Conservation (phyloP, 2,888 invertebrate species). For the Fragum whitleyi region DNA sequence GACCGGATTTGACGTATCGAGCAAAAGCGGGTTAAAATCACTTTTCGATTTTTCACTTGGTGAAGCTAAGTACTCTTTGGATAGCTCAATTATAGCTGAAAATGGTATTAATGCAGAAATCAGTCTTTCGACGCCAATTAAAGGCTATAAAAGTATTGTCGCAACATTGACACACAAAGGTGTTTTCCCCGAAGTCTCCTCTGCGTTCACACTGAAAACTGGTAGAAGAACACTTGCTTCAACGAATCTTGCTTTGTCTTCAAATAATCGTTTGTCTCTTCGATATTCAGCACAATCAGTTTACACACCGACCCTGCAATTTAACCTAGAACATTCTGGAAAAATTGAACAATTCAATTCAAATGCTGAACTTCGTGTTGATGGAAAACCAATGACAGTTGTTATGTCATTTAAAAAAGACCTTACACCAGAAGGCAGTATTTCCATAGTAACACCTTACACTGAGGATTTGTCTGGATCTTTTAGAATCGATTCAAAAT, state of each 20-base stretch:
- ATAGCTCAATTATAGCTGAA: slow-evolving; percentile 24
- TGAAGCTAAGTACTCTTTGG: slow-evolving; percentile 34
- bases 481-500: slow-evolving; percentile 13
- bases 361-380: slow-evolving; percentile 36
- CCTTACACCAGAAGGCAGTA: slow-evolving; percentile 25
- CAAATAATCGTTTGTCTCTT: slow-evolving; percentile 9
- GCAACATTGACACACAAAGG: slow-evolving; percentile 41
- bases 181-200: slow-evolving; percentile 31
- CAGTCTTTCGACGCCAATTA: slow-evolving; percentile 40
- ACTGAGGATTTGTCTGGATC: slow-evolving; percentile 25
- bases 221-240: slow-evolving; percentile 45
- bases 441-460: slow-evolving; percentile 24
- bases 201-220: slow-evolving; percentile 35
- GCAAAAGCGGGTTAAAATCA: slow-evolving; percentile 23
- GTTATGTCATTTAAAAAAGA: slow-evolving; percentile 27
- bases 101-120: slow-evolving; percentile 24
- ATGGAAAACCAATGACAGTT: slow-evolving; percentile 34
- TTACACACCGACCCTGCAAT: slow-evolving; percentile 43
- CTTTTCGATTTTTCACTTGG: slow-evolving; percentile 29
- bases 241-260: slow-evolving; percentile 24
- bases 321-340: slow-evolving; percentile 38
- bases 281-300: slow-evolving; percentile 34
- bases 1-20: slow-evolving; percentile 47
- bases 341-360: slow-evolving; percentile 36
- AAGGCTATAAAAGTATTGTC: slow-evolving; percentile 39